A percentile compares a stretch with the other conserved stretches of the same genome.
These are phyloP conservation scores for Himantopus leucocephalus DNA, from an alignment of 2,113 vertebrate species.

Conservation along the genomic window DNA sequence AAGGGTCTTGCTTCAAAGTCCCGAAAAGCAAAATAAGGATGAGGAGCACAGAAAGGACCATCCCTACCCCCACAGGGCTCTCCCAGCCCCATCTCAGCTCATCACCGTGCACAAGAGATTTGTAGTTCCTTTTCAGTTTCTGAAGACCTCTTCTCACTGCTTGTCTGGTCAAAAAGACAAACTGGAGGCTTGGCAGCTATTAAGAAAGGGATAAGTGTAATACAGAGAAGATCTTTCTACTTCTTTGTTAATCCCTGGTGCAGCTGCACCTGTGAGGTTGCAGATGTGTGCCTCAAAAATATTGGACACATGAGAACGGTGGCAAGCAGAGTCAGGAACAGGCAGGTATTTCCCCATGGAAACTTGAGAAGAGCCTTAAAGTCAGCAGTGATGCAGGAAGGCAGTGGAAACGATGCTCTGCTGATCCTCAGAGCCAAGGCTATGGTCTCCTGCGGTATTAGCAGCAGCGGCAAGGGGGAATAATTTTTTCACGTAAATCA, in stretches of 20 bases:
- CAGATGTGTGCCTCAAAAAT: neutral
- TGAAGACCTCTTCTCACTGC: neutral
- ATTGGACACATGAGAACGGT: neutral
- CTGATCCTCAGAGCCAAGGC: neutral
- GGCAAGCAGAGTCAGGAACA: neutral
- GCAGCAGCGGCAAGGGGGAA: neutral
- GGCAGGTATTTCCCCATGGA: neutral
- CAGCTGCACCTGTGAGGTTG: neutral
- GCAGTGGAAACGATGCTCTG: fast-evolving
- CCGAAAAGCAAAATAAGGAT: neutral
- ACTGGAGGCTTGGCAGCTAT: neutral
- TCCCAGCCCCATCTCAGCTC: neutral
- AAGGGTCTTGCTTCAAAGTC: neutral
- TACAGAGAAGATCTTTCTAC: neutral
- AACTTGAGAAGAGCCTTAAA: neutral
- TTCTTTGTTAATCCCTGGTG: neutral
- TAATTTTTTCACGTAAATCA: neutral
- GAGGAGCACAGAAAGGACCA: neutral
- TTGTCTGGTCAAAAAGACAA: neutral
- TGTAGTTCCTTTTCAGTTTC: neutral
- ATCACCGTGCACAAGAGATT: neutral
- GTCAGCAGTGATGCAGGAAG: neutral
- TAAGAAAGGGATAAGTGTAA: neutral
- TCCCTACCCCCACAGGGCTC: neutral
- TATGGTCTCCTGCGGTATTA: neutral